A percentile compares a stretch with the other conserved stretches of the same genome.
These are phyloP conservation scores for Anguilla megastoma DNA, from an alignment of 2,797 vertebrate genomes.

Conservation along the genomic window DNA sequence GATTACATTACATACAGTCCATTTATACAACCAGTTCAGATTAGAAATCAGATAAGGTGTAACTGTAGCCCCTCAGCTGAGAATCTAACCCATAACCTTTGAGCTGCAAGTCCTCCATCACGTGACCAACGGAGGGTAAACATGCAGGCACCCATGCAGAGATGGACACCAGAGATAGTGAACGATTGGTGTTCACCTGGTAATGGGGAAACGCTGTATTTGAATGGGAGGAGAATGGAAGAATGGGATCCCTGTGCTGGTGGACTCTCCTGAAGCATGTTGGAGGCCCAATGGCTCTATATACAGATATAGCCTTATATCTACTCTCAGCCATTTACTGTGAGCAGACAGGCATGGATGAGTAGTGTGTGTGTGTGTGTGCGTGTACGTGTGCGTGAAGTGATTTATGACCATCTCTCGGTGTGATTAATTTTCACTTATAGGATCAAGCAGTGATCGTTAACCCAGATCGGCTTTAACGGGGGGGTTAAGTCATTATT, in stretches of 20 bases:
- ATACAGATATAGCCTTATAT: neutral
- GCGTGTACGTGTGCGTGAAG: neutral
- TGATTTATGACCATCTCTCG: conserved; percentile 18
- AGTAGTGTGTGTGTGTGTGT: neutral
- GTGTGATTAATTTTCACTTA: conserved; percentile 40
- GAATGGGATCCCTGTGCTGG: neutral
- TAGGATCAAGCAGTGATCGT: conserved; percentile 27
- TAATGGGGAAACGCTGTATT: neutral
- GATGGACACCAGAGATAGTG: neutral
- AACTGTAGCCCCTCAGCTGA: no score
- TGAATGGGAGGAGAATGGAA: neutral
- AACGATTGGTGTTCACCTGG: neutral
- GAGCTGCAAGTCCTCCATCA: no score
- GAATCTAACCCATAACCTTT: no score
- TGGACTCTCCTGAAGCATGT: neutral
- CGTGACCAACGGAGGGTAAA: neutral
- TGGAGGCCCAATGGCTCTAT: neutral
- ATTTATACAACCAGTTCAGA: no score
- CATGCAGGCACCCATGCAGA: neutral
- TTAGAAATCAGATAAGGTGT: no score
- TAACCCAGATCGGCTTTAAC: conserved; percentile 26
- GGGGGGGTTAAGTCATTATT: conserved; percentile 24
- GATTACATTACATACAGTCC: no score
- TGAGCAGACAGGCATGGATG: conserved; percentile 22
- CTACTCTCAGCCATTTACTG: neutral